Evolutionary conservation across 2,888 invertebrate genomes (phyloP).

Genomic region (Girardia tigrina): DNA sequence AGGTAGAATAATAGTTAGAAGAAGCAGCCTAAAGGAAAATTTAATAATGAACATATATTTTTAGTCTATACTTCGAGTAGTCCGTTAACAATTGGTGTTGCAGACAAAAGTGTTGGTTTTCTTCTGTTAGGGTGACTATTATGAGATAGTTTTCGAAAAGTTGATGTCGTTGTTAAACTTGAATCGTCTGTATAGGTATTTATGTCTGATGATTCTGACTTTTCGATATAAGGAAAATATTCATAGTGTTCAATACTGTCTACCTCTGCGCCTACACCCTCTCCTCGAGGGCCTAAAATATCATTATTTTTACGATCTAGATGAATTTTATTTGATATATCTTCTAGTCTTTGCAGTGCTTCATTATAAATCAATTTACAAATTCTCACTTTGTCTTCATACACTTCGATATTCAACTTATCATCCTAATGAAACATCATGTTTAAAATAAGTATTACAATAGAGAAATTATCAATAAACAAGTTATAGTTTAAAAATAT

Average conservation of each 20-base stretch:
- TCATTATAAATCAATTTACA: constrained; percentile 6
- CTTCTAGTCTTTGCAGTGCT: not conserved
- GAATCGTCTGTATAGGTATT: not conserved
- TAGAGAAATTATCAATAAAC: too few species aligned
- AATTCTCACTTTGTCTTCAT: not conserved
- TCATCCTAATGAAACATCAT: too few species aligned
- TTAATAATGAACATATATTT: not conserved
- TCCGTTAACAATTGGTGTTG: not conserved
- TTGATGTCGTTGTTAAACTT: not conserved
- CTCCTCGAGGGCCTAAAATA: not conserved
- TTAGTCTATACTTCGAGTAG: not conserved
- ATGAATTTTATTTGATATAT: constrained; percentile 9
- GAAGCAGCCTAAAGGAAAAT: not conserved
- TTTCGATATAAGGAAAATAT: not conserved
- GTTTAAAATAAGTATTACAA: too few species aligned
- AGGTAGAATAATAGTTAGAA: not conserved
- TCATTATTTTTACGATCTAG: not conserved
- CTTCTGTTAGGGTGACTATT: not conserved
- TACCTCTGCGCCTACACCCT: not conserved
- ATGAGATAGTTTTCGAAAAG: not conserved
- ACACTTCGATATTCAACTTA: constrained; percentile 10
- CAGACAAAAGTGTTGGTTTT: not conserved
- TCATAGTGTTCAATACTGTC: not conserved
- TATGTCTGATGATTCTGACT: not conserved
- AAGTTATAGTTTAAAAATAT: too few species aligned